Conservation (phyloP, 2,797 vertebrate genomes). For the Nothura maculosa region DNA sequence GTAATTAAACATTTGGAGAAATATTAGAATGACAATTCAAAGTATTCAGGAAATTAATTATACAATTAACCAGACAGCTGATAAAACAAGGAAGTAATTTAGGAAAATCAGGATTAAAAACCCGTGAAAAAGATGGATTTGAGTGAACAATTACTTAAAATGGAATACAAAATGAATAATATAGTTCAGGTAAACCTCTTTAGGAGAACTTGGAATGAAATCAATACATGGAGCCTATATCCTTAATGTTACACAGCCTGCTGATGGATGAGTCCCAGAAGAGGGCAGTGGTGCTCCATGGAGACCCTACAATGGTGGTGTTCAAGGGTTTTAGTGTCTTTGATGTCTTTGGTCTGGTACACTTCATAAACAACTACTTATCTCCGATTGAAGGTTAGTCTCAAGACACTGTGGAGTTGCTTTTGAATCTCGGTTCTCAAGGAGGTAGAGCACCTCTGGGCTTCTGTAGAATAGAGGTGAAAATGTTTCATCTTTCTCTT, state of each 20-base stretch:
- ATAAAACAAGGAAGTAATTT: neutral
- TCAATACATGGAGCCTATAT: fast-evolving
- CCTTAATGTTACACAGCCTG: neutral
- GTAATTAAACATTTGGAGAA: constrained; percentile 17
- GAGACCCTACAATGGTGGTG: neutral
- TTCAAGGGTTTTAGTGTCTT: neutral
- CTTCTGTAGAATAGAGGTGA: neutral
- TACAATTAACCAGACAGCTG: neutral
- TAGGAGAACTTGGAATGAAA: neutral
- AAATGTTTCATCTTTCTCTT: neutral
- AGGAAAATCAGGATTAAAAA: neutral
- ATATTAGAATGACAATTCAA: neutral
- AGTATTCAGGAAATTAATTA: neutral
- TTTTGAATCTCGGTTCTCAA: neutral
- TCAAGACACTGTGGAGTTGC: fast-evolving
- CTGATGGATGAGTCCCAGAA: neutral
- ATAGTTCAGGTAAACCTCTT: neutral
- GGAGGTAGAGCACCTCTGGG: neutral
- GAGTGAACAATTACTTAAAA: neutral
- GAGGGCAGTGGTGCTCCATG: constrained; percentile 51
- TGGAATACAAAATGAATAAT: neutral
- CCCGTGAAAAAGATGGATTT: neutral
- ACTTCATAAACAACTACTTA: neutral
- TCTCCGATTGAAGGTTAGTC: fast-evolving
- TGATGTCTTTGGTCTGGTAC: fast-evolving